Percentiles rank a stretch among this genome's conserved stretches.
Conservation (phyloP, 2,797 vertebrate species). For the Enteromius paludinosus region DNA sequence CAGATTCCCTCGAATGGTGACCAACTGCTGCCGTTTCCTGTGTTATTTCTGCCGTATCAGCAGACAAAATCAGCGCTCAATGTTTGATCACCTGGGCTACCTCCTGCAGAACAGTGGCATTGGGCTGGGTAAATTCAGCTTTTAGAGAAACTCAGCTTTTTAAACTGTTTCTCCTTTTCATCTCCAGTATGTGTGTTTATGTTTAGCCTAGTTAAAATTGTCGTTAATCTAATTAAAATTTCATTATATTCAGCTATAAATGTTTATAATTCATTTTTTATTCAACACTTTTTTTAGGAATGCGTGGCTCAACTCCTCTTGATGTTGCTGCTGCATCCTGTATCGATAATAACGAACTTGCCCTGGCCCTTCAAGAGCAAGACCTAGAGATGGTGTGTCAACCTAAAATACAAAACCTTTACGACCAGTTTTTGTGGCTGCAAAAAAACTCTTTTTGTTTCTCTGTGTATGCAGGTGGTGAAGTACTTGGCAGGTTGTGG, state of each 20-base stretch:
- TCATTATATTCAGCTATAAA: neutral
- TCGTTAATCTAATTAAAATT: neutral
- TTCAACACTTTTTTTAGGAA: conserved; percentile 74
- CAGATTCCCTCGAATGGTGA: conserved; percentile 94
- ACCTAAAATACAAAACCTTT: neutral
- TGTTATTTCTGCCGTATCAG: conserved; percentile 98
- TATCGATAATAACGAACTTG: conserved; percentile 95
- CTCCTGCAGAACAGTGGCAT: conserved; percentile 95
- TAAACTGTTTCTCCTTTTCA: neutral
- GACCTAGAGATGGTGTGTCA: conserved; percentile 90
- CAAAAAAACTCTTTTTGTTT: neutral
- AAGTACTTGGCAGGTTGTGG: conserved; percentile 93
- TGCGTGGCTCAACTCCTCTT: conserved; percentile 93
- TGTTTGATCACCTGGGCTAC: conserved; percentile 97
- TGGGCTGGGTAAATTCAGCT: conserved; percentile 82
- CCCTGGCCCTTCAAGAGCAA: conserved; percentile 92
- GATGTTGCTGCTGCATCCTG: conserved; percentile 94
- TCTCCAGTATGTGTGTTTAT: neutral
- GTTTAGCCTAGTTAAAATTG: neutral
- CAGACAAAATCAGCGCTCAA: conserved; percentile 94
- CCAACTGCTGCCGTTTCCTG: conserved; percentile 94
- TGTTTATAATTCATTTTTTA: neutral
- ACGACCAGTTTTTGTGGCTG: neutral
- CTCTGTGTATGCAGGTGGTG: conserved; percentile 81
- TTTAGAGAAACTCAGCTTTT: neutral